Percentiles rank a stretch among this genome's conserved stretches.
Conservation (phyloP, 2,113 vertebrate genomes). For the Salminus brasiliensis region DNA sequence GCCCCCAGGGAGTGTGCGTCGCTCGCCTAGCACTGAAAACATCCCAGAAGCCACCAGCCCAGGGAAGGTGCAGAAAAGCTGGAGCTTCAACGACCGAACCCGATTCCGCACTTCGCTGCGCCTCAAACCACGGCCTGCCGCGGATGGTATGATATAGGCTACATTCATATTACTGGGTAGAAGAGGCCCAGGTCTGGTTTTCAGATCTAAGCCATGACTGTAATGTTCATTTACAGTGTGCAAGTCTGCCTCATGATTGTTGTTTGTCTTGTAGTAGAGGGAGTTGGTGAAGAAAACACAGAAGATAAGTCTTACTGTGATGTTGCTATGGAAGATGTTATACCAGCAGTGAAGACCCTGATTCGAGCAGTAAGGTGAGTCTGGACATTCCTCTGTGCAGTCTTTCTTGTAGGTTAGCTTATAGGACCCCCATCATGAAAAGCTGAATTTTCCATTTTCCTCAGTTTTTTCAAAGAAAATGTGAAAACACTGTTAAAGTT, state of each 20-base stretch:
- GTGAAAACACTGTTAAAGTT: neutral
- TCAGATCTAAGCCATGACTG: no score
- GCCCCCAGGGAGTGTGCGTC: constrained; percentile 76
- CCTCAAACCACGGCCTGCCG: constrained; percentile 82
- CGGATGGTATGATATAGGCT: constrained; percentile 76
- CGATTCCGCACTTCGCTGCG: constrained; percentile 92
- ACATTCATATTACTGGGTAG: neutral
- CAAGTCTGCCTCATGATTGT: neutral
- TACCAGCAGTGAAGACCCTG: constrained; percentile 90
- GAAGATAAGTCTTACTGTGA: constrained; percentile 93
- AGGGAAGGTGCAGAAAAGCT: constrained; percentile 96
- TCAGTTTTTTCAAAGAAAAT: no score
- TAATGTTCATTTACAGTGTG: neutral
- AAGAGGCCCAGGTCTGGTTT: neutral
- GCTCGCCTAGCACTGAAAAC: constrained; percentile 85
- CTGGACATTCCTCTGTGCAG: neutral
- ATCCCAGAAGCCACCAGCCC: constrained; percentile 83
- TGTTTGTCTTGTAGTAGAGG: constrained; percentile 73
- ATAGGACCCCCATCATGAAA: no score
- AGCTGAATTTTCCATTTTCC: no score
- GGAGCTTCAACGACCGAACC: constrained; percentile 97
- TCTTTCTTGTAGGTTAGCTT: no score
- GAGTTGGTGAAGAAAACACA: constrained; percentile 80
- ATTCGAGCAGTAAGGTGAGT: constrained; percentile 92
- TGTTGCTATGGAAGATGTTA: constrained; percentile 89